Conservation (phyloP, 2,797 vertebrate species). For the Choloepus didactylus region DNA sequence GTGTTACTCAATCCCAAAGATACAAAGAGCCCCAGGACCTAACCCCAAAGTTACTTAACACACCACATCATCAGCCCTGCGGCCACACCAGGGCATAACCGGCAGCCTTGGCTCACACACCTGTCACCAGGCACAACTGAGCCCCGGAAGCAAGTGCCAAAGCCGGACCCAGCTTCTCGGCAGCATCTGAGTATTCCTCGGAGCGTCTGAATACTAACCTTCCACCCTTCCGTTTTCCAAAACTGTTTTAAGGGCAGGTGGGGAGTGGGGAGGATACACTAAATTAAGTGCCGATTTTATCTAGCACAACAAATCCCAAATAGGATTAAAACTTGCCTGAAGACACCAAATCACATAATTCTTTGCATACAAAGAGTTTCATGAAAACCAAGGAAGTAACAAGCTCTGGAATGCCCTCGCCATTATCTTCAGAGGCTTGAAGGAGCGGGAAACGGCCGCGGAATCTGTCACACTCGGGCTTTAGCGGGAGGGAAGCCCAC, state of each 20-base stretch:
- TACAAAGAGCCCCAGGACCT: neutral
- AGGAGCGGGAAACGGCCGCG: neutral
- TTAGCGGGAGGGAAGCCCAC: neutral
- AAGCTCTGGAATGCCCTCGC: neutral
- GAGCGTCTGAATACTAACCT: neutral
- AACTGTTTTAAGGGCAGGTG: neutral
- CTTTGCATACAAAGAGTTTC: neutral
- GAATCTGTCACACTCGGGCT: neutral
- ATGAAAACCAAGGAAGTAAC: no score
- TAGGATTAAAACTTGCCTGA: neutral
- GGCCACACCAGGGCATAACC: neutral
- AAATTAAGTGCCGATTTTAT: neutral
- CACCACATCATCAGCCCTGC: neutral
- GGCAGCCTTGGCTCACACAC: neutral
- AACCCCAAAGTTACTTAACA: neutral
- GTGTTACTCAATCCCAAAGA: neutral
- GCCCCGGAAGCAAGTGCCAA: no score
- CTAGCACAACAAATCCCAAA: neutral
- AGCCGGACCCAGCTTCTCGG: neutral
- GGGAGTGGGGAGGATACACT: neutral
- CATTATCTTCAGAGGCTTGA: neutral
- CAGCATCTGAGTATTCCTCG: neutral
- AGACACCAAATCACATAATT: neutral
- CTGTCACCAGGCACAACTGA: neutral
- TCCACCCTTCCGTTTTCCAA: neutral